phyloP scores from a whole-genome alignment of 2,888 invertebrate species.

The Odontomyia ornata region DNA sequence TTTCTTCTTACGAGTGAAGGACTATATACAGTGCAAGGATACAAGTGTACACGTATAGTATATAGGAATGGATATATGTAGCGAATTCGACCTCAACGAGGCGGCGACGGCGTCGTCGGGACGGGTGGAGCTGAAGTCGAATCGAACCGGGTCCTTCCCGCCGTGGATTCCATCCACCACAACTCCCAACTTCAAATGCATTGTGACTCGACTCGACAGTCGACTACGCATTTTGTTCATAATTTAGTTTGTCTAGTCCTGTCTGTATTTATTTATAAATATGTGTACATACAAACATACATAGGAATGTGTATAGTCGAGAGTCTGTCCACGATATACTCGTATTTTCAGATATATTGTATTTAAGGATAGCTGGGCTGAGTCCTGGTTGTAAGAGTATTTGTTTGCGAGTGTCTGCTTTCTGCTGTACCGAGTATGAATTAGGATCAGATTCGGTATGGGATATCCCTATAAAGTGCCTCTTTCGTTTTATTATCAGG shows the following conservation, averaged over 20 bases:
- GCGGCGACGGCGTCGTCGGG: neutral
- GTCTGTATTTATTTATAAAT: conserved; percentile 41
- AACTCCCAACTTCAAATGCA: conserved; percentile 39
- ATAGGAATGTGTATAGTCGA: neutral
- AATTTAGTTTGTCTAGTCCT: conserved; percentile 45
- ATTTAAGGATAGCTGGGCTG: neutral
- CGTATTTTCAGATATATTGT: neutral
- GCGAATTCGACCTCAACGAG: conserved; percentile 29
- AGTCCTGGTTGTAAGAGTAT: neutral
- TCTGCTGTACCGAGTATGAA: neutral
- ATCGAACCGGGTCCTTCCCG: neutral
- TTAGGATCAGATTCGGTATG: conserved; percentile 15
- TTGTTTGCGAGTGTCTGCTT: conserved; percentile 10
- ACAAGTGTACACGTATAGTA: neutral
- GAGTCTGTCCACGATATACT: conserved; percentile 6
- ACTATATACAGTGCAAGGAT: neutral
- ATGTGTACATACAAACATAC: neutral
- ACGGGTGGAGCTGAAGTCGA: neutral
- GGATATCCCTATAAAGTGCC: conserved; percentile 20
- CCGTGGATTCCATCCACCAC: conserved; percentile 6
- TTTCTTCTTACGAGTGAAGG: too few species aligned
- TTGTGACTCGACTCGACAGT: conserved; percentile 37
- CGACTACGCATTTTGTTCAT: conserved; percentile 39
- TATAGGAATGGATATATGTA: neutral
- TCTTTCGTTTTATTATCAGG: conserved; percentile 6